Percentiles rank a stretch among this genome's conserved stretches.
These are phyloP conservation scores for Montipora foliosa DNA, from an alignment of 64 coral and sea anemone species.

Conservation along the genomic window DNA sequence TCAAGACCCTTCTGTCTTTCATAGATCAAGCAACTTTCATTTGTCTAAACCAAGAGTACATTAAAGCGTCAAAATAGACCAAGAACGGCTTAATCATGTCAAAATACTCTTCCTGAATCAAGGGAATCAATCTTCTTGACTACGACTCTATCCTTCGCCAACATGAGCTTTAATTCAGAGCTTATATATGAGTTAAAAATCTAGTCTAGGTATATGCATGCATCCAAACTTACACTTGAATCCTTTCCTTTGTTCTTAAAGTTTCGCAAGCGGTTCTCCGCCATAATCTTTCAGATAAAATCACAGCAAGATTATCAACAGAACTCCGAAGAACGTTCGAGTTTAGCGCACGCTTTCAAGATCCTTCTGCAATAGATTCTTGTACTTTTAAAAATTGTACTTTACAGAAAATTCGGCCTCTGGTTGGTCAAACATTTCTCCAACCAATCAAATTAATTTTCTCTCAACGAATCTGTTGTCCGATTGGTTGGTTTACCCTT, in stretches of 20 bases:
- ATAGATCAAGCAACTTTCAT: no score
- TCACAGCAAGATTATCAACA: neutral
- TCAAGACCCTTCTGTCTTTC: no score
- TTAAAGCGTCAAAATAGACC: no score
- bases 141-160: no score
- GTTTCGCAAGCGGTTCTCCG: slow-evolving; percentile 56
- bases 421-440: slow-evolving; percentile 2
- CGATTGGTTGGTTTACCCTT: neutral
- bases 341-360: neutral
- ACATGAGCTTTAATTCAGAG: no score
- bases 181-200: no score
- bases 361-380: neutral
- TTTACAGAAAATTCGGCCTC: neutral
- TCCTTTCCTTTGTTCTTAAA: slow-evolving; percentile 80
- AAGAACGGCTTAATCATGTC: no score
- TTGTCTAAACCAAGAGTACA: no score
- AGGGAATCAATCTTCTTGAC: neutral
- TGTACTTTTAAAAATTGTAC: slow-evolving; percentile 50
- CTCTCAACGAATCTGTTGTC: slow-evolving; percentile 18
- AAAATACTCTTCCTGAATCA: neutral
- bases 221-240: neutral
- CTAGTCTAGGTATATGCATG: neutral
- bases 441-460: slow-evolving; percentile 20
- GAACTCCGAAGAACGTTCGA: neutral
- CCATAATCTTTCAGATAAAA: slow-evolving; percentile 29